phyloP scores from a whole-genome alignment of 2,888 invertebrate genomes.

The Parnassius glacialis region DNA sequence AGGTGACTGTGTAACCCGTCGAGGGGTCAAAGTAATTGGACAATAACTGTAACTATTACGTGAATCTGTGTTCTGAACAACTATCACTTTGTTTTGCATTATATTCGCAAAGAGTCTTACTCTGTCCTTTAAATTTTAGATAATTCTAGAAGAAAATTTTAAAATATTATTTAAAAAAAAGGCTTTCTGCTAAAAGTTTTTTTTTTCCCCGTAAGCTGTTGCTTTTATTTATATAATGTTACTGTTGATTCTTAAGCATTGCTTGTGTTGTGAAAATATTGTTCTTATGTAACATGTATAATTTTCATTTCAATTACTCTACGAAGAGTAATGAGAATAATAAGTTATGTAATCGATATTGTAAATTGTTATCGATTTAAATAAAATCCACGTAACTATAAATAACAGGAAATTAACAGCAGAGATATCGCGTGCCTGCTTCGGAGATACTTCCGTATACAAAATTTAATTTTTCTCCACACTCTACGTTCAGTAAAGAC shows the following conservation, averaged over 20 bases:
- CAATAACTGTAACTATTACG: conserved; percentile 28
- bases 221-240: no score
- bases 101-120: conserved; percentile 13
- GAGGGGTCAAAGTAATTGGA: conserved; percentile 30
- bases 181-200: no score
- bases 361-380: conserved; percentile 19
- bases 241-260: no score
- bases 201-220: no score
- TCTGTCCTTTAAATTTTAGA: no score
- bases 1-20: conserved; percentile 31
- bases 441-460: conserved; percentile 24
- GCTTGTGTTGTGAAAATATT: neutral
- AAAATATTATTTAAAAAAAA: no score
- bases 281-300: neutral
- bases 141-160: no score
- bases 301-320: no score
- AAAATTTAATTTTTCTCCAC: conserved; percentile 26
- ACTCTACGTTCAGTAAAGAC: conserved; percentile 8
- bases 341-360: conserved; percentile 23
- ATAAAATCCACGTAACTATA: conserved; percentile 14
- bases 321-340: conserved; percentile 19
- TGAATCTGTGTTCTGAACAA: conserved; percentile 35
- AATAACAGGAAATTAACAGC: conserved; percentile 16
- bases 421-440: conserved; percentile 21
- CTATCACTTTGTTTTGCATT: conserved; percentile 29